A percentile compares a stretch with the other conserved stretches of the same genome.
Evolutionary conservation across 2,797 vertebrate genomes (phyloP).

Genomic region (Pogonophryne albipinna): DNA sequence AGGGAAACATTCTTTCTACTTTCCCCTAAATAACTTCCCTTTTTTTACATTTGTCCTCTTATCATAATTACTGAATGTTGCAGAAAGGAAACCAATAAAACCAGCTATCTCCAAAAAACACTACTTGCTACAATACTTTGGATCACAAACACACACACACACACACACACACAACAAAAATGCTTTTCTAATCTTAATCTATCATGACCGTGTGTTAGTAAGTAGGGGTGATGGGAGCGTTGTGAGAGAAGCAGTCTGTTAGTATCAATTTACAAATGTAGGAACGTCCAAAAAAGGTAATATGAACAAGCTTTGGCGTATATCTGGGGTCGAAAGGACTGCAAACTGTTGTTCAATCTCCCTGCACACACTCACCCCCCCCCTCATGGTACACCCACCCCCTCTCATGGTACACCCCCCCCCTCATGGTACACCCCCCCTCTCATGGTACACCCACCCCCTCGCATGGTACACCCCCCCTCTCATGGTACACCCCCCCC

Average conservation of each 20-base stretch:
- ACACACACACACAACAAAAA: conserved; percentile 49
- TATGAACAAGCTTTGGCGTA: conserved; percentile 73
- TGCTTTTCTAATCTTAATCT: conserved; percentile 62
- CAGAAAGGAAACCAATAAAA: conserved; percentile 51
- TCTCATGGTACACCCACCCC: conserved; percentile 9
- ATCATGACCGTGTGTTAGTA: conserved; percentile 74
- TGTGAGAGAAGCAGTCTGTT: conserved; percentile 59
- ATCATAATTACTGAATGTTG: conserved; percentile 26
- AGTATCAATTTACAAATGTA: conserved; percentile 81
- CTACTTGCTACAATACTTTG: conserved; percentile 65
- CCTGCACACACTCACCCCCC: conserved; percentile 32
- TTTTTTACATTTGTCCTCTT: conserved; percentile 22
- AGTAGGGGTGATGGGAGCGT: conserved; percentile 55
- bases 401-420: conserved; percentile 19
- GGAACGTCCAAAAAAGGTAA: conserved; percentile 70
- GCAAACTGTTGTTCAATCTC: conserved; percentile 55
- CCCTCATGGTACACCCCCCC: conserved; percentile 2
- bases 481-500: conserved; percentile 25
- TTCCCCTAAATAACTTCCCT: conserved; percentile 57
- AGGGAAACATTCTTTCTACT: conserved; percentile 26
- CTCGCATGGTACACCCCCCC: conserved; percentile 6
- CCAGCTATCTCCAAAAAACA: conserved; percentile 49
- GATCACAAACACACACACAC: conserved; percentile 72
- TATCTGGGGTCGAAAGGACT: conserved; percentile 68
- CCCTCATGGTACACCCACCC: conserved; percentile 4